Base-by-base conservation (phyloP, 2,113 vertebrate genomes). In the Chaetodon trifascialis region DNA sequence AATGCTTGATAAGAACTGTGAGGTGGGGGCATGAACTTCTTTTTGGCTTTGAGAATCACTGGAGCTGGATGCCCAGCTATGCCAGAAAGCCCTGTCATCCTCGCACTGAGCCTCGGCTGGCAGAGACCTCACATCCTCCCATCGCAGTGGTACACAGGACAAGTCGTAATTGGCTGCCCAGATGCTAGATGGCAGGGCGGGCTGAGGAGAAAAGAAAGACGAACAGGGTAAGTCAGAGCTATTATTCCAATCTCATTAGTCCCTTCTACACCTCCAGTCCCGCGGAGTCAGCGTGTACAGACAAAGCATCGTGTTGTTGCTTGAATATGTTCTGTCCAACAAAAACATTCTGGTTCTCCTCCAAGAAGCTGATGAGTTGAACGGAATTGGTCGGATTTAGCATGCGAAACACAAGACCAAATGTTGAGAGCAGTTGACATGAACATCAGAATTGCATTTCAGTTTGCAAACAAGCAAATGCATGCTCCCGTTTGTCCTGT, bases 41-140 rank as follows among this genome's bases (percentile, higher is more conserved):
- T 30, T 30, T 30, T 30, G 30, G 30, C 30, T 30, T 30, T 30
- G 30, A 30, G 30, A 30, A 30, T 30, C 30, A 30, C 30, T 30
- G 30, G 30, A 30, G 30, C 76, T 44, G 69, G 69, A 80, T 80
- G 78, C 72, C 73, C 59, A 42, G 72, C 71, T 82, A 84, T 60
- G 87, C 40, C 56, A 80, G 66, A 79, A 85, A 88, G 60, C 17
- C 78, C 51, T 86, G 83, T 92, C 86, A 90, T 73, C 63, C 64
- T 55, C 40, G 73, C 38, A 21, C 73, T 66, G 73, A 88, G 66
- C 69, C 47, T 2, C 49, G 56, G 63, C 68, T 78, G 73, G 76
- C 72, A 58, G 72, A 79, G 82, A 79, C 82, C 77, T 87, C 49
- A 44, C 75, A 62, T 55, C 69, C 80, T 88, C 60, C 71, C 73